Percentiles rank a stretch among this genome's conserved stretches.
Conservation (phyloP, 2,113 vertebrate species). For the Isichthys henryi region DNA sequence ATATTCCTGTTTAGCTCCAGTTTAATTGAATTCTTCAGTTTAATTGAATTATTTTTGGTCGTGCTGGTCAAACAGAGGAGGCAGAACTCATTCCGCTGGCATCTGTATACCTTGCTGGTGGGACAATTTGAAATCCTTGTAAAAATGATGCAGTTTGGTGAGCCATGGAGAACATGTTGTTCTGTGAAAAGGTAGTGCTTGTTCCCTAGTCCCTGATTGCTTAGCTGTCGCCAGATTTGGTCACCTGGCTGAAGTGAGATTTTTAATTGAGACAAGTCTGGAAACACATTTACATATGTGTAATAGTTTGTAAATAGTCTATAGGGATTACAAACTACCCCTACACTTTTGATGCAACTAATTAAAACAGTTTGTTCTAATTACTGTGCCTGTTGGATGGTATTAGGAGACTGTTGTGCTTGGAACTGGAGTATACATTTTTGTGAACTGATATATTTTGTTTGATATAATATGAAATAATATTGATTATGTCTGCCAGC, state of each 20-base stretch:
- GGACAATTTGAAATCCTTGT: background rate
- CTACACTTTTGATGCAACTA: no score
- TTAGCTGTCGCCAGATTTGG: background rate
- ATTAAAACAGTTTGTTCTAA: background rate
- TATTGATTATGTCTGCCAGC: background rate
- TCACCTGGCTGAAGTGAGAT: no score
- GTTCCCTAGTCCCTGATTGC: background rate
- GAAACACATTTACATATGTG: no score
- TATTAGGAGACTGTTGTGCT: background rate
- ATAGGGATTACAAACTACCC: no score
- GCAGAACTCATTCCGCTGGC: background rate
- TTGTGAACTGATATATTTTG: background rate
- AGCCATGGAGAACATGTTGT: background rate
- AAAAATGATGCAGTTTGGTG: background rate
- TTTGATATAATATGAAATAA: no score
- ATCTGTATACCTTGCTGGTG: background rate
- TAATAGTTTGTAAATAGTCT: no score
- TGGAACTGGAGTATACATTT: background rate
- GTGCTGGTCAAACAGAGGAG: background rate
- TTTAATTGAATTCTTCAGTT: no score
- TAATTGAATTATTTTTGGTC: background rate
- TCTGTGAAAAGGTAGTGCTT: background rate
- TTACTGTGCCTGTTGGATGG: background rate
- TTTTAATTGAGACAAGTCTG: no score
- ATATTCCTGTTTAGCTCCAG: no score